phyloP scores from a whole-genome alignment of 2,113 vertebrate genomes.

The Aptenodytes patagonicus region DNA sequence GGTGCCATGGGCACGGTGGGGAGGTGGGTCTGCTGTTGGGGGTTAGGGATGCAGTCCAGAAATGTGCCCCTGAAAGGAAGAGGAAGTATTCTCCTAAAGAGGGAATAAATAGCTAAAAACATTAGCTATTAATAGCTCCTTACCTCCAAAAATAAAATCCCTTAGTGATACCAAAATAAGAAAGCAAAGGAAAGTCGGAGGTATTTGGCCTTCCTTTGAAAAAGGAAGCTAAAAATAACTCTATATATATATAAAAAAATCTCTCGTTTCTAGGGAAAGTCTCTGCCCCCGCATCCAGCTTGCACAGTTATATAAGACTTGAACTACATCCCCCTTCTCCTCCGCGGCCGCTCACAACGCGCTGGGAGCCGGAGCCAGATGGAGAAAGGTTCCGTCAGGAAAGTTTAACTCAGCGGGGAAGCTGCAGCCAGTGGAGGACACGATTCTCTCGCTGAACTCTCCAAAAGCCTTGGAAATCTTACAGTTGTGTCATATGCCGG shows the following conservation, averaged over 20 bases:
- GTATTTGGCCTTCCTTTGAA: slow-evolving; percentile 70
- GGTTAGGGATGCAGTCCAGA: background rate
- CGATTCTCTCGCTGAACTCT: slow-evolving; percentile 66
- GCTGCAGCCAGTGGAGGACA: slow-evolving; percentile 61
- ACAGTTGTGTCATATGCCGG: slow-evolving; percentile 71
- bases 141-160: slow-evolving; percentile 70
- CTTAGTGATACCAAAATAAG: slow-evolving; percentile 73
- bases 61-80: slow-evolving; percentile 39
- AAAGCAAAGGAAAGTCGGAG: slow-evolving; percentile 72
- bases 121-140: slow-evolving; percentile 64
- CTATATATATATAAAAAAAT: slow-evolving; percentile 69
- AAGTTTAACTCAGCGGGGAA: slow-evolving; percentile 73
- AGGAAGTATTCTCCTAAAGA: slow-evolving; percentile 61
- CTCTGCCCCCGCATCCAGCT: slow-evolving; percentile 61
- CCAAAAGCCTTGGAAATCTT: slow-evolving; percentile 73
- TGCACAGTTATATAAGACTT: slow-evolving; percentile 69
- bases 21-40: background rate
- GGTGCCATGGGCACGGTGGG: background rate
- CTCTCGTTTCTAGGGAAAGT: slow-evolving; percentile 79
- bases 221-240: slow-evolving; percentile 61
- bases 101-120: slow-evolving; percentile 65
- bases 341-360: slow-evolving; percentile 33
- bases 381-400: slow-evolving; percentile 67
- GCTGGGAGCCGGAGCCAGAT: slow-evolving; percentile 41
- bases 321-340: slow-evolving; percentile 47